A percentile compares a stretch with the other conserved stretches of the same genome.
These are phyloP conservation scores for Brachystomella parvula DNA, from an alignment of 1,140 invertebrate species.

Conservation along the genomic window DNA sequence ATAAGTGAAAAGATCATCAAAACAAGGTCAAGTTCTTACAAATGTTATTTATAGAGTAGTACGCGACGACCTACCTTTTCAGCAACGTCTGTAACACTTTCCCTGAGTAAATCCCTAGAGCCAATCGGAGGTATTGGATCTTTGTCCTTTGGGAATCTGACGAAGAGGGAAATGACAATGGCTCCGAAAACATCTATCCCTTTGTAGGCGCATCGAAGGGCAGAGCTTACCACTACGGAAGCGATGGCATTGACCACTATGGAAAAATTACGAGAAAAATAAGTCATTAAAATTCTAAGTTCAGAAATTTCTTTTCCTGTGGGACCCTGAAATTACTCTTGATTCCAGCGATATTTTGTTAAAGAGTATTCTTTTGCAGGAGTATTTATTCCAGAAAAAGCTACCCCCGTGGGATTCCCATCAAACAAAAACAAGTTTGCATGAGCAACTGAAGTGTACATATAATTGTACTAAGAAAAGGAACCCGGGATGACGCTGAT, in stretches of 20 bases:
- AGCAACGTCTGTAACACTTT: conserved; percentile 25
- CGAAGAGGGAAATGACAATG: conserved; percentile 22
- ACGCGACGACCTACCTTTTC: conserved; percentile 27
- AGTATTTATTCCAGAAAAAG: no score
- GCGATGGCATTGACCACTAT: conserved; percentile 30
- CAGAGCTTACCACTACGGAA: conserved; percentile 18
- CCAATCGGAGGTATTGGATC: conserved; percentile 31
- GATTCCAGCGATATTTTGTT: background rate
- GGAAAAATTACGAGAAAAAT: conserved; percentile 2
- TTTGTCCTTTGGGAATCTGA: conserved; percentile 29
- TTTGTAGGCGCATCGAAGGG: conserved; percentile 31
- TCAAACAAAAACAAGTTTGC: background rate
- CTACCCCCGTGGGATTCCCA: no score
- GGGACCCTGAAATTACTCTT: background rate
- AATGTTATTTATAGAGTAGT: background rate
- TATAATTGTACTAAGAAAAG: background rate
- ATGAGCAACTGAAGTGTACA: background rate
- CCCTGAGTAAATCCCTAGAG: conserved; percentile 19
- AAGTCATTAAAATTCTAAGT: background rate
- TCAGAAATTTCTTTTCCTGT: background rate
- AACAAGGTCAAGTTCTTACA: background rate
- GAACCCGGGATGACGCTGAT: background rate
- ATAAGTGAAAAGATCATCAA: background rate
- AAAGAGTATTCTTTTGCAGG: background rate
- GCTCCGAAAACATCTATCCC: conserved; percentile 27